Conservation (phyloP, 2,797 vertebrate species). For the Rhincodon typus region DNA sequence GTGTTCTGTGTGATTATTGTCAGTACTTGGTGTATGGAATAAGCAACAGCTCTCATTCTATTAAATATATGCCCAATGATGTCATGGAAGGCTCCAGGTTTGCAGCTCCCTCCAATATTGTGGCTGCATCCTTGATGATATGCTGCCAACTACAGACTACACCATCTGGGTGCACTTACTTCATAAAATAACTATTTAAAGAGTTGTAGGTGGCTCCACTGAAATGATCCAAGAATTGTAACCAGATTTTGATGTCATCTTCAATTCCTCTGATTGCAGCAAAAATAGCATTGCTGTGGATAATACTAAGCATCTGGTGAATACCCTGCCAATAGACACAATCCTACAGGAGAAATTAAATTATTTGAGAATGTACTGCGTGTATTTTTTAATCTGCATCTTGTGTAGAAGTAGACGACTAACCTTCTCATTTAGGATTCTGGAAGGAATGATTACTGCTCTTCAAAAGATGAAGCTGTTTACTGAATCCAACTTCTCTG, state of each 20-base stretch:
- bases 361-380: slow-evolving; percentile 2
- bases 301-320: slow-evolving; percentile 18
- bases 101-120: not conserved
- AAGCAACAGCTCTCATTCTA: not conserved
- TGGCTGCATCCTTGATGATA: slow-evolving; percentile 25
- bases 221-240: slow-evolving; percentile 30
- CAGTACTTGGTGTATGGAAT: not conserved
- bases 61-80: not conserved
- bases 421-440: not conserved
- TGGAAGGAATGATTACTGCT: not conserved
- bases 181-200: slow-evolving; percentile 29
- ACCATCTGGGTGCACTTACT: slow-evolving; percentile 34
- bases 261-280: slow-evolving; percentile 33
- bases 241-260: slow-evolving; percentile 32
- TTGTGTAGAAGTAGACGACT: not conserved
- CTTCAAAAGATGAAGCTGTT: not conserved
- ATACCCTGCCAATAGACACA: slow-evolving; percentile 11
- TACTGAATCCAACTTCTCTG: not conserved
- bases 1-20: not conserved
- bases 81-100: slow-evolving; percentile 20
- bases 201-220: slow-evolving; percentile 36
- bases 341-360: slow-evolving; percentile 1
- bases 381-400: not conserved
- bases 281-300: slow-evolving; percentile 6
- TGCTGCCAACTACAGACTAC: not conserved